Base-by-base conservation (phyloP, 30 jellyfish, hydroid and myxozoan species). In the Pseudorhiza aurosa region DNA sequence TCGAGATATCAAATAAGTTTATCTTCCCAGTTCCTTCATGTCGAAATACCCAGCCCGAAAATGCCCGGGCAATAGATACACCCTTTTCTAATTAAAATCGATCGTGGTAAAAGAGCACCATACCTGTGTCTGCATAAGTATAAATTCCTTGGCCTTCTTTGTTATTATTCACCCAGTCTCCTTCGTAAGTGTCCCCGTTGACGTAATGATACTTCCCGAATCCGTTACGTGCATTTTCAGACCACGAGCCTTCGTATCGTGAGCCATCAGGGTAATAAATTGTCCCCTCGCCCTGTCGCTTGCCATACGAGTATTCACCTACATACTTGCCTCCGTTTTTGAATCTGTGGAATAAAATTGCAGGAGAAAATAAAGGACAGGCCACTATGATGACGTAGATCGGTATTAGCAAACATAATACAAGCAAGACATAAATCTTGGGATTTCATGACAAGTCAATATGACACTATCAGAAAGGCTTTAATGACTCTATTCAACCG, bases 241-340 rank as follows among this genome's bases (percentile, higher is more conserved):
- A 67, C 93, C 93, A 82, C 2, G 72, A 40, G 15, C 93, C 93
- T 18, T 67, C 80, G 70, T 67, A 82, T 17, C 44, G 33, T 0
- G 93, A 82, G 72, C 93, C 93, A 29, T 82, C 93, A 10, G 85
- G 85, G 58, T 65, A 82, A 37, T 82, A 68, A 27, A 82, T 17
- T 14, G 37, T 55, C 15, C 93, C 93, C 44, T 82, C 85, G 15
- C 93, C 93, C 24, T 82, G 85, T 18, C 55, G 67, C 72, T 69
- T 82, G 0, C 85, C 85, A 37, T 67, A 17, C 0, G 71, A 32
- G 43, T 65, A 82, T 29, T 44, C 85, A 12, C 93, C 93, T 1
- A 37, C 65, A 46, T 82, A 82, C 25, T 55, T 37, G 42, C 93
- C 93, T 6, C 93, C 93, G 19, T 65, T 67, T 49, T 82, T 82